Percentiles rank a stretch among this genome's conserved stretches.
Conservation (phyloP, 2,888 invertebrate genomes). For the Drosophila seclusa region DNA sequence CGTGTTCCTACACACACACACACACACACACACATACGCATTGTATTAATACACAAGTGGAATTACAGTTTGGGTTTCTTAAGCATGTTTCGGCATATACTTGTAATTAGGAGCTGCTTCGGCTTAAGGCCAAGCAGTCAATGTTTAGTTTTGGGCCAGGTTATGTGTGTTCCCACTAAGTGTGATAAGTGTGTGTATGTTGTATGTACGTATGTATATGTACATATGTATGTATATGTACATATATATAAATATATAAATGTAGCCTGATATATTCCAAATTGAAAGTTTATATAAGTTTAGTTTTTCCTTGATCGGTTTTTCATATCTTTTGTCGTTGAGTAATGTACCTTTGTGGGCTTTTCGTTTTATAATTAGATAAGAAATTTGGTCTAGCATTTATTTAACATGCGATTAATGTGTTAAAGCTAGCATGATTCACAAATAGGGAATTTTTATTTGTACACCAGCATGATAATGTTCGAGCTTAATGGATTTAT, state of each 20-base stretch:
- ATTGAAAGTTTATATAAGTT: constrained; percentile 11
- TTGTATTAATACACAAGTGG: constrained; percentile 76
- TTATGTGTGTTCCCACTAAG: constrained; percentile 13
- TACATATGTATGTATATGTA: not conserved
- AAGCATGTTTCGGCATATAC: constrained; percentile 53
- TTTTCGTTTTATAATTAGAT: constrained; percentile 31
- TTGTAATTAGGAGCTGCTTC: constrained; percentile 59
- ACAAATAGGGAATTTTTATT: constrained; percentile 2
- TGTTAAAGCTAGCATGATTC: constrained; percentile 38
- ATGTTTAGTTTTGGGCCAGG: constrained; percentile 23
- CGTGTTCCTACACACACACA: constrained; percentile 11
- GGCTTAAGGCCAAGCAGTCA: constrained; percentile 21
- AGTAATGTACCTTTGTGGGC: constrained; percentile 35
- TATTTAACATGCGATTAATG: constrained; percentile 48
- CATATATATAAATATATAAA: not conserved
- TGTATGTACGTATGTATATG: constrained; percentile 4
- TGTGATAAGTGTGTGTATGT: constrained; percentile 14
- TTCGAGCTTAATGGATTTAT: constrained; percentile 37
- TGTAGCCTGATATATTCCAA: not conserved
- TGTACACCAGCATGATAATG: constrained; percentile 32
- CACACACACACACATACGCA: not conserved
- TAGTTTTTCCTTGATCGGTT: constrained; percentile 34
- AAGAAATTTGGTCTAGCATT: constrained; percentile 27
- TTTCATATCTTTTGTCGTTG: constrained; percentile 45
- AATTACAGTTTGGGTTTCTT: constrained; percentile 67